A percentile compares a stretch with the other conserved stretches of the same genome.
Conservation (phyloP, 2,888 invertebrate species). For the Hypsopygia costalis region DNA sequence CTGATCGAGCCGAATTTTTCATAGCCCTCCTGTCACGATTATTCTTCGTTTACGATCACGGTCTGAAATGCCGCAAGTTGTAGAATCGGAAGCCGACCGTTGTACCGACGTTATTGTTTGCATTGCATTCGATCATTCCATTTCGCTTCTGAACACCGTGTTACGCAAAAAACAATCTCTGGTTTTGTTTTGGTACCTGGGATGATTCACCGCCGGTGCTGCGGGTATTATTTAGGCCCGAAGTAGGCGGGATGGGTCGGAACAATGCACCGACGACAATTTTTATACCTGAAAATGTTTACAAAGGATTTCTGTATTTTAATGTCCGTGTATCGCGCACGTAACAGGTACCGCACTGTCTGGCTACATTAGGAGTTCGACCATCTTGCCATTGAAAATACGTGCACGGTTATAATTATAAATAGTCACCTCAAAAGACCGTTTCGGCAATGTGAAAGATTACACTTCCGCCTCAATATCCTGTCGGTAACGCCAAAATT, state of each 20-base stretch:
- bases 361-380: slow-evolving; percentile 42
- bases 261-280: slow-evolving; percentile 53
- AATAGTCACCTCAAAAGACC: slow-evolving; percentile 35
- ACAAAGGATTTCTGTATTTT: slow-evolving; percentile 47
- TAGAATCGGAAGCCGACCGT: slow-evolving; percentile 47
- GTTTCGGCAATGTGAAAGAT: slow-evolving; percentile 42
- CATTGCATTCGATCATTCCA: slow-evolving; percentile 51
- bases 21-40: slow-evolving; percentile 29
- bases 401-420: slow-evolving; percentile 43
- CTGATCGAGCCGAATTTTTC: slow-evolving; percentile 26
- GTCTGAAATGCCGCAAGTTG: slow-evolving; percentile 20
- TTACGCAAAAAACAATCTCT: slow-evolving; percentile 66
- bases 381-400: slow-evolving; percentile 41
- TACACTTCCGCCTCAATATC: slow-evolving; percentile 57
- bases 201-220: slow-evolving; percentile 36
- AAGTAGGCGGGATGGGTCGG: slow-evolving; percentile 60
- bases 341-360: slow-evolving; percentile 68
- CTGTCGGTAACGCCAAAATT: slow-evolving; percentile 49
- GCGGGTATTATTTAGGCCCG: slow-evolving; percentile 53
- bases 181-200: slow-evolving; percentile 67
- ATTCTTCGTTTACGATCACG: slow-evolving; percentile 18
- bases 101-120: slow-evolving; percentile 55
- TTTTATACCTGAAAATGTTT: slow-evolving; percentile 72
- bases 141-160: slow-evolving; percentile 50
- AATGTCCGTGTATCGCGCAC: slow-evolving; percentile 25